Base-by-base conservation (phyloP, 2,888 invertebrate species). In the Lepidochitona cinerea region DNA sequence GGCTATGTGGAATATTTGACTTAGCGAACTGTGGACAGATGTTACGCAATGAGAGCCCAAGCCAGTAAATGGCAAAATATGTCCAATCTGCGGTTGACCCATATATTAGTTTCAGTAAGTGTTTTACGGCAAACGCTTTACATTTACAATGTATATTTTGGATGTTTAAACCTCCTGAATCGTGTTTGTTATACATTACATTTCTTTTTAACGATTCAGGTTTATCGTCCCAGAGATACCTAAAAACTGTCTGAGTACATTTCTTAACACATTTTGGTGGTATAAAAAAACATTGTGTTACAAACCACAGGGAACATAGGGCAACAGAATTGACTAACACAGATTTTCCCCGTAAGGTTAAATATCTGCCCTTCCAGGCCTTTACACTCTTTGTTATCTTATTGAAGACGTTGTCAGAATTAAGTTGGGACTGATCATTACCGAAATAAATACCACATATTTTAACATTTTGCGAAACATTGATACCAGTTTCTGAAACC, bases 21-120 rank as follows among this genome's bases (percentile, higher is more conserved):
- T 23, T 12, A 36, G n/a, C 5, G n/a, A 66, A 66, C 18, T 59
- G 29, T 4, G 4, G 59, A 59, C 59, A 59, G 12, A 59, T 32
- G 29, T 59, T 4, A 4, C 66, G 14, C 37, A 66, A 66, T 18
- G 66, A 35, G 9, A 66, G 18, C 14, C 66, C 66, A 9, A 66
- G 9, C 37, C 66, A 33, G 37, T 66, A 66, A 35, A 66, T 36
- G 37, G 66, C 66, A 66, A 66, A 66, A 9, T 66, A 66, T 37
- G 32, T 35, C 66, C 66, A 66, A 36, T 64, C 33, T 18, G 64
- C 64, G 18, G 64, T 7, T 37, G 36, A 23, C 12, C 66, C 66
- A 66, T 66, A n/a, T 36, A 66, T 66, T 29, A 4, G 26, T 36
- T 66, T 66, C 37, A 66, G 35, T 14, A 66, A 12, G 37, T 36